Percentiles rank a stretch among this genome's conserved stretches.
These are phyloP conservation scores for Casuarius casuarius DNA, from an alignment of 2,113 vertebrate species.

Conservation along the genomic window DNA sequence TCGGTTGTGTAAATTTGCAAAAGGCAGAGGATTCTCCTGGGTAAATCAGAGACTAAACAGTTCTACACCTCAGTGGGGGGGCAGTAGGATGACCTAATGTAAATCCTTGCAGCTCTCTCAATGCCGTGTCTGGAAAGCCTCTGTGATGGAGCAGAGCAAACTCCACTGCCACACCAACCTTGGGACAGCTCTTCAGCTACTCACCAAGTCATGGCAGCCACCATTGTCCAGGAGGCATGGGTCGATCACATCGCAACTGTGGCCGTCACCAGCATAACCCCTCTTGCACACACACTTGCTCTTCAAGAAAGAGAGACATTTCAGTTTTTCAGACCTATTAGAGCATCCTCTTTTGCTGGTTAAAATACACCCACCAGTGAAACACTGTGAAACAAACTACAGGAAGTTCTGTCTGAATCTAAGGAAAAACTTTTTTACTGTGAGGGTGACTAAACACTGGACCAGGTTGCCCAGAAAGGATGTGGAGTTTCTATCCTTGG, in stretches of 20 bases:
- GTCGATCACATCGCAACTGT: constrained; percentile 83
- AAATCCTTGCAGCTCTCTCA: background rate
- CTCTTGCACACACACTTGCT: constrained; percentile 89
- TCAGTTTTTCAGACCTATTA: background rate
- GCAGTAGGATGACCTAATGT: background rate
- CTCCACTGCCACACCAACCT: background rate
- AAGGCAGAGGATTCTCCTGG: background rate
- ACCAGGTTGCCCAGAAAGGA: background rate
- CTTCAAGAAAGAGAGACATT: constrained; percentile 68
- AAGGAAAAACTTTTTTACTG: background rate
- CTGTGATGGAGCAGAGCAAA: background rate
- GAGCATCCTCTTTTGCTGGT: background rate
- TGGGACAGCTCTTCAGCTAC: background rate
- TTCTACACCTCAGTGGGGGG: background rate
- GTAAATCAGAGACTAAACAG: background rate
- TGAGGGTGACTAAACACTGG: background rate
- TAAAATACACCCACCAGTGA: background rate
- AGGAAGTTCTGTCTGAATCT: background rate
- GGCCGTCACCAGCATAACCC: constrained; percentile 88
- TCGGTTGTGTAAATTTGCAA: background rate
- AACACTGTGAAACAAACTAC: background rate
- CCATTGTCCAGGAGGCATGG: constrained; percentile 86
- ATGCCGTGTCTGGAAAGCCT: background rate
- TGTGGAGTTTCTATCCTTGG: background rate
- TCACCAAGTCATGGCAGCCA: constrained; percentile 89